Evolutionary conservation across 2,888 invertebrate genomes (phyloP), one percentile per base, ranked within the genome.

Genomic region (Cerceris ruficornis): DNA sequence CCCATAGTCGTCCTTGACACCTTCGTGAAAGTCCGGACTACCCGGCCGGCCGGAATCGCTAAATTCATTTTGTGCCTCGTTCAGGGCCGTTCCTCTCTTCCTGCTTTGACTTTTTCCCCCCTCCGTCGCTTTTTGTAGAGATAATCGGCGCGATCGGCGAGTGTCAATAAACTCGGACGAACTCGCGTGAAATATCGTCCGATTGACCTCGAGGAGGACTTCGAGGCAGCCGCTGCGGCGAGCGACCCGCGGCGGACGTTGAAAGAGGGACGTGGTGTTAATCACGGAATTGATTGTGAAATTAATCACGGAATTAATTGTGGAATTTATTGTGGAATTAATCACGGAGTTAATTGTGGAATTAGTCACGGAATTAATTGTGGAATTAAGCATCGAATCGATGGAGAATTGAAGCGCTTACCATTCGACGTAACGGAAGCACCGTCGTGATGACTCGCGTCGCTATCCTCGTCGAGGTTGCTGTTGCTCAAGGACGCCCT

Each of bases 381-480:
- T 43, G 6, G 7, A 6, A 43, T 43, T 43, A 9, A 8, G n/a
- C 7, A 13, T n/a, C n/a, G 6, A 7, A 50, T 50, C n/a, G 8
- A 13, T 6, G 15, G 15, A 15, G 15, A 7, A 6, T 54, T 9
- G 15, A 54, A 54, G 6, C 54, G 11, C 94, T 94, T 85, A 94
- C 93, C 80, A 93, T 94, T 88, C 92, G 94, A 88, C n/a, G 94
- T 93, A 90, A 94, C 85, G 91, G 94, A 90, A 91, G 93, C 91
- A 89, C 92, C 88, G 89, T 93, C 90, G 93, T 91, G 91, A 91
- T 93, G 93, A 88, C 92, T 93, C 83, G 91, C 93, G 87, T 93
- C 93, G 89, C 93, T 90, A 87, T 87, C 94, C 69, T 94, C 95
- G 69, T 94, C 95, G 64, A 94, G 94, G 59, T 94, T 95, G 83